Base-by-base conservation (phyloP, 2,797 vertebrate genomes). In the Babyrousa celebensis region DNA sequence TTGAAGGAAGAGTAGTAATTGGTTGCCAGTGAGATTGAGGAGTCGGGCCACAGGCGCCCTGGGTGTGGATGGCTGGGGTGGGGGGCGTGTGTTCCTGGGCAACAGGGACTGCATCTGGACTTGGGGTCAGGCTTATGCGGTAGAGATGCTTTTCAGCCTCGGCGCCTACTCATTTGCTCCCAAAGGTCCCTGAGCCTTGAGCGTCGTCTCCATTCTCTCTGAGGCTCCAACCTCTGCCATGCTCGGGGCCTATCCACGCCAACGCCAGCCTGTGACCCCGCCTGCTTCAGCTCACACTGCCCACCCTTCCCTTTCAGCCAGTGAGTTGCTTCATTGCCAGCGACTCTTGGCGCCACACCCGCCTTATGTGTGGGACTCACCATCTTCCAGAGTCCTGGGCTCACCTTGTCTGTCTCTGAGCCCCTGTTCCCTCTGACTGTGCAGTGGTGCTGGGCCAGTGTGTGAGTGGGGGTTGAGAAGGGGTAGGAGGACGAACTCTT, bases 31-130 rank as follows among this genome's bases (percentile, higher is more conserved):
- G 21, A 85, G 68, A 12, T 15, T n/a, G 70, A 27, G 27, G 62
- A n/a, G 40, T 6, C 10, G 2, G 9, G 18, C 12, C 20, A 52
- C 72, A n/a, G 91, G 52, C n/a, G 4, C 18, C 0, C 0, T 0
- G 3, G 20, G 18, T 25, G 0, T 2, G 23, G 27, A 1, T 21
- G 52, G 43, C 15, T 6, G 2, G 36, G 15, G 23, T 25, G 40
- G 27, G 52, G 12, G 43, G 5, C 6, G 7, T 48, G 20, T 84
- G 48, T n/a, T 48, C 3, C 36, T n/a, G 16, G 25, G 67, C 20
- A 10, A 4, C n/a, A 20, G 62, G 36, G 36, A 17, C 84, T 71
- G 10, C 17, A 23, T 14, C 71, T 62, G 56, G 60, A n/a, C 72
- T 15, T 3, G 29, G 77, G 12, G 12, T 71, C 8, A 4, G 2